Conservation (phyloP, 2,113 vertebrate genomes). For the Oncorhynchus tshawytscha region DNA sequence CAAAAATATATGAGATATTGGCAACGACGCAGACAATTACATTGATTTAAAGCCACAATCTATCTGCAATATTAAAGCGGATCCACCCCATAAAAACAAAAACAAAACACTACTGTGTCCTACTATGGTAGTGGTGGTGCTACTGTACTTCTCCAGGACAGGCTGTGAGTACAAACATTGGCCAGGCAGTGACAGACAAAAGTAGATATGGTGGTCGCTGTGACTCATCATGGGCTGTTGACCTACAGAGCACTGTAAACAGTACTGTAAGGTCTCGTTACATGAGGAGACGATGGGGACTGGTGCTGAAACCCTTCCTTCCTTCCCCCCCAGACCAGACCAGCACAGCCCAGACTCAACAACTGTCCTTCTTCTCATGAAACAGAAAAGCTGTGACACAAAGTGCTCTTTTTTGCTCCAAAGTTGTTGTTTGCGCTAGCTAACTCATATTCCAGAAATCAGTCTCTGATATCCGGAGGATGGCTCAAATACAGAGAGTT, state of each 20-base stretch:
- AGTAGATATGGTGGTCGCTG: conserved; percentile 30
- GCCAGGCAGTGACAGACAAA: conserved; percentile 64
- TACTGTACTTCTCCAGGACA: neutral
- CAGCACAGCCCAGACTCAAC: neutral
- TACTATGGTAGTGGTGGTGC: neutral
- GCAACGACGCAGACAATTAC: too few relatives aligned
- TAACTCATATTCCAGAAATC: conserved; percentile 24
- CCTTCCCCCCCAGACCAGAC: neutral
- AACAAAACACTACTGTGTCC: conserved; percentile 44
- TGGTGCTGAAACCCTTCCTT: neutral
- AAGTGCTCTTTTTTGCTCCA: neutral
- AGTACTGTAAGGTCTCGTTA: conserved; percentile 34
- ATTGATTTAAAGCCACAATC: conserved; percentile 14
- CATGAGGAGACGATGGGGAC: conserved; percentile 19
- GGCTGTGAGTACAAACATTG: conserved; percentile 44
- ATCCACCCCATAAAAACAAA: too few relatives aligned
- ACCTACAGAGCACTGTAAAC: conserved; percentile 54
- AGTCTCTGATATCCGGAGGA: conserved; percentile 39
- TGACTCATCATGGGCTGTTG: conserved; percentile 7
- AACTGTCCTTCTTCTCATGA: neutral
- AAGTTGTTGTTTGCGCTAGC: neutral
- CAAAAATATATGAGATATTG: too few relatives aligned
- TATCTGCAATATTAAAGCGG: neutral
- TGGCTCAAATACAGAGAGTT: conserved; percentile 44
- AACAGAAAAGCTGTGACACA: conserved; percentile 16